These are phyloP conservation scores for Sebastes iracundus DNA, from an alignment of 2,797 vertebrate genomes.

Conservation along the genomic window DNA sequence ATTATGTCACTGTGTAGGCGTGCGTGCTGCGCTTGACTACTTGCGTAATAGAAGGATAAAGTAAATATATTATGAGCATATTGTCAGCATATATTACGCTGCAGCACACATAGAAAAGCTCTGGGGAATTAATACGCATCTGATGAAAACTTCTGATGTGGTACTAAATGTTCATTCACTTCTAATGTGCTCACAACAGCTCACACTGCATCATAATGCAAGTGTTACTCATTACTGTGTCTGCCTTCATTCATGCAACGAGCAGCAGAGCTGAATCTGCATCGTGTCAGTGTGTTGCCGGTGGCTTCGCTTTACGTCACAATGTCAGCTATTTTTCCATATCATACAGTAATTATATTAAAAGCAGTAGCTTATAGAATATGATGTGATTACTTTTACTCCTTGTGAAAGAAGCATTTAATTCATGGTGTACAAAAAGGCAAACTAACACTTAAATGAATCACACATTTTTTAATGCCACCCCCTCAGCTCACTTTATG, in stretches of 20 bases:
- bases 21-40: background rate
- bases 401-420: background rate
- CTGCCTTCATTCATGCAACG: slow-evolving; percentile 29
- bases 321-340: background rate
- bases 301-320: background rate
- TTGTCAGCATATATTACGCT: background rate
- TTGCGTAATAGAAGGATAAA: background rate
- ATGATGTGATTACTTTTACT: background rate
- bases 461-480: slow-evolving; percentile 4
- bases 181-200: background rate
- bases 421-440: background rate
- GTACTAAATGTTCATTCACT: background rate
- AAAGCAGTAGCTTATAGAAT: background rate
- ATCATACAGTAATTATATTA: background rate
- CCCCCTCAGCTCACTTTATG: slow-evolving; percentile 24
- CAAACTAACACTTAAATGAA: background rate
- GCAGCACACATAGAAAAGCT: background rate
- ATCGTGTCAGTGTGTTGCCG: slow-evolving; percentile 19
- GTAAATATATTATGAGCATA: background rate
- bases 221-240: slow-evolving; percentile 12
- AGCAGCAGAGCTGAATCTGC: slow-evolving; percentile 16
- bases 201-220: slow-evolving; percentile 15
- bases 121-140: background rate
- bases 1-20: slow-evolving; percentile 9
- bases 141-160: background rate